Conservation (phyloP, 2,113 vertebrate genomes). For the Trematomus loennbergii region DNA sequence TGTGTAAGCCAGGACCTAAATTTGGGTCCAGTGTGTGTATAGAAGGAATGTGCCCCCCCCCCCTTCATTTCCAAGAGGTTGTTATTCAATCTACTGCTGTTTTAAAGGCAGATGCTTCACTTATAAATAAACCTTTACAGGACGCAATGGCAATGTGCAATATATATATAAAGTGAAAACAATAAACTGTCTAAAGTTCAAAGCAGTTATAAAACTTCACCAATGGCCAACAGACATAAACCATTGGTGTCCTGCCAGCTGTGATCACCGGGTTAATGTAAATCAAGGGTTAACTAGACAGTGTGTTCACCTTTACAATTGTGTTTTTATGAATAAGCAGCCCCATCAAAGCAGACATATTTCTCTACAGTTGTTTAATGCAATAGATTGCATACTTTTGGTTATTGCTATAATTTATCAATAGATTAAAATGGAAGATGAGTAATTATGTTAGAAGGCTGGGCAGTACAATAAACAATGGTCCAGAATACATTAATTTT, state of each 20-base stretch:
- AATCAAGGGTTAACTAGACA: not conserved
- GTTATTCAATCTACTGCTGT: not conserved
- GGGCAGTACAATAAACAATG: not conserved
- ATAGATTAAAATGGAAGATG: not conserved
- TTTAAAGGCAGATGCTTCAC: not conserved
- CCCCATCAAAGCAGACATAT: too few relatives aligned
- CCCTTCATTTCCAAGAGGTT: not conserved
- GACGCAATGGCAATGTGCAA: too few relatives aligned
- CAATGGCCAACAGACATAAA: not conserved
- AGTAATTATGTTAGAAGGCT: not conserved
- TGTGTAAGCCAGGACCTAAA: constrained; percentile 20
- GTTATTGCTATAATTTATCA: too few relatives aligned
- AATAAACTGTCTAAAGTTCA: not conserved
- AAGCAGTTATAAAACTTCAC: too few relatives aligned
- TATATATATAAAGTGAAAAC: not conserved
- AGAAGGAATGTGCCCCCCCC: not conserved
- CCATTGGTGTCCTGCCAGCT: not conserved
- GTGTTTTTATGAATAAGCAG: too few relatives aligned
- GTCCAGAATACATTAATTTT: too few relatives aligned
- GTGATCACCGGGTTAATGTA: not conserved
- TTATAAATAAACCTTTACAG: not conserved
- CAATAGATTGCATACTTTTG: not conserved
- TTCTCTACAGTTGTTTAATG: not conserved
- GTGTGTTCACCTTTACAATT: not conserved
- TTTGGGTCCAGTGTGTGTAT: constrained; percentile 27